phyloP scores from a whole-genome alignment of 2,113 vertebrate genomes.

The Pseudorhombus dupliciocellatus region DNA sequence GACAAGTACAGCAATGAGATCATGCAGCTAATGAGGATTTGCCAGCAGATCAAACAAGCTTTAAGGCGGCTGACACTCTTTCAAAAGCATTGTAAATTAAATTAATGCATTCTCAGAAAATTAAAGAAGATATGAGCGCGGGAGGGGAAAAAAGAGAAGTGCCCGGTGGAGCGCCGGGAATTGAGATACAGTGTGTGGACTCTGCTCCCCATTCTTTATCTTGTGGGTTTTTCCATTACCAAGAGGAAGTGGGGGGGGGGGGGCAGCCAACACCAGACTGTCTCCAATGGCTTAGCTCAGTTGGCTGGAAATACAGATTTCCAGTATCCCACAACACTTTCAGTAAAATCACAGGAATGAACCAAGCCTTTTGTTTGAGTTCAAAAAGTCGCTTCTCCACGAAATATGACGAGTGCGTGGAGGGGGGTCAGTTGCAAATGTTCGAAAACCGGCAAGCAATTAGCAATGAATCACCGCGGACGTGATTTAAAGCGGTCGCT shows the following conservation, averaged over 20 bases:
- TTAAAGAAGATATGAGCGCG: constrained; percentile 27
- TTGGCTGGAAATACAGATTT: constrained; percentile 60
- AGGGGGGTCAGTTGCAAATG: constrained; percentile 15
- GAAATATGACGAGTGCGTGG: constrained; percentile 40
- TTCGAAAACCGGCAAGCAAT: constrained; percentile 21
- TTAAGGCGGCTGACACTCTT: constrained; percentile 35
- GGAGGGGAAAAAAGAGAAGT: constrained; percentile 7
- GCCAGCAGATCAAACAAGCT: constrained; percentile 57
- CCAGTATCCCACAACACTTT: constrained; percentile 29
- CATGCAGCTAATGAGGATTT: constrained; percentile 51
- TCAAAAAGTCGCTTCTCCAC: constrained; percentile 27
- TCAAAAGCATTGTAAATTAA: constrained; percentile 41
- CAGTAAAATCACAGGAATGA: constrained; percentile 42
- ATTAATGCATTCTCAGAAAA: constrained; percentile 43
- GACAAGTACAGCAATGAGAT: constrained; percentile 41
- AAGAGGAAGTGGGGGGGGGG: constrained; percentile 42
- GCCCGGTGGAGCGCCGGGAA: constrained; percentile 11
- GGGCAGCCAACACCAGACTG: constrained; percentile 50
- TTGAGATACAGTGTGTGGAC: constrained; percentile 47
- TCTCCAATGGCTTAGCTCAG: constrained; percentile 53
- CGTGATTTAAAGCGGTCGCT: constrained; percentile 14
- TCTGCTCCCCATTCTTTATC: constrained; percentile 53
- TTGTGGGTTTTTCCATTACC: constrained; percentile 63
- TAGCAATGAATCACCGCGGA: constrained; percentile 8
- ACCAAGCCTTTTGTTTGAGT: constrained; percentile 44